These are phyloP conservation scores for Vanessa cardui DNA, from an alignment of 2,888 invertebrate genomes.

Conservation along the genomic window DNA sequence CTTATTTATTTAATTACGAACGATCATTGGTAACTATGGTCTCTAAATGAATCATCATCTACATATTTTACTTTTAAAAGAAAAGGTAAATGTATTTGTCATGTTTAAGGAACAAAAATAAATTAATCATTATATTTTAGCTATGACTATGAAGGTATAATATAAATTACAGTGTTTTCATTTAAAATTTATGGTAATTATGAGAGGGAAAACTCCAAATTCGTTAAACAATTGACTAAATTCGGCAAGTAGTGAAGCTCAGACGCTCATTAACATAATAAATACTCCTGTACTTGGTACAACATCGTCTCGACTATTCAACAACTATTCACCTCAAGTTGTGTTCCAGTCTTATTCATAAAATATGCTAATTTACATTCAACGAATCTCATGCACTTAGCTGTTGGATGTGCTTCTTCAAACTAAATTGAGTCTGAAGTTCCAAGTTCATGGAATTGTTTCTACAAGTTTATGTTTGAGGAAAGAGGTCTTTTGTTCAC, in stretches of 20 bases:
- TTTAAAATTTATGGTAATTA: slow-evolving; percentile 13
- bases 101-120: background rate
- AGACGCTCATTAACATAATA: slow-evolving; percentile 73
- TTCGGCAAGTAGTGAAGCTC: slow-evolving; percentile 47
- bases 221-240: slow-evolving; percentile 30
- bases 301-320: slow-evolving; percentile 53
- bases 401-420: slow-evolving; percentile 35
- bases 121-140: no score
- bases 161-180: no score
- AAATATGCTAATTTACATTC: slow-evolving; percentile 63
- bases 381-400: slow-evolving; percentile 48
- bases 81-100: no score
- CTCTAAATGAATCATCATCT: no score
- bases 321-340: slow-evolving; percentile 60
- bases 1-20: no score
- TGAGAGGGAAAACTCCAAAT: slow-evolving; percentile 1
- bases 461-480: slow-evolving; percentile 18
- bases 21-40: no score
- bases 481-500: slow-evolving; percentile 25
- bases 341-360: slow-evolving; percentile 54
- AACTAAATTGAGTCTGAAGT: slow-evolving; percentile 37
- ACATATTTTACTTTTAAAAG: no score
- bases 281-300: slow-evolving; percentile 52
- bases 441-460: slow-evolving; percentile 30
- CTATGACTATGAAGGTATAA: no score